Evolutionary conservation across 2,888 invertebrate genomes (phyloP).

Genomic region (Pollenia griseotomentosa): DNA sequence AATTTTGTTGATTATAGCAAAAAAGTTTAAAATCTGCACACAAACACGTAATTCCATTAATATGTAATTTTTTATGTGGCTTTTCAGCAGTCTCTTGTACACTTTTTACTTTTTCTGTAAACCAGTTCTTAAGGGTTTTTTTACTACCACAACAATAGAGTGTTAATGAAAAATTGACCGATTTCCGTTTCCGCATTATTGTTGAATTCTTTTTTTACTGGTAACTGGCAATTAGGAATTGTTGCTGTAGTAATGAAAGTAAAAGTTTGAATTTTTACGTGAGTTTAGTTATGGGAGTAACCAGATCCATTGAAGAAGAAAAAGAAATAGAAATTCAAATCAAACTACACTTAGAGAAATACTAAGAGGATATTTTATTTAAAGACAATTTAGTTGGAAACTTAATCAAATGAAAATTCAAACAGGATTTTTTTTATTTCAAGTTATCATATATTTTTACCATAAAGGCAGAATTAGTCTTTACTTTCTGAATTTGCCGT

Average conservation of each 20-base stretch:
- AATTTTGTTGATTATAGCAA: constrained; percentile 33
- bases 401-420: not conserved
- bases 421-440: too few relatives aligned
- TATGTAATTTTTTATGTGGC: constrained; percentile 35
- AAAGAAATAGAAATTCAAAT: not conserved
- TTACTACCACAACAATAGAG: not conserved
- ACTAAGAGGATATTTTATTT: not conserved
- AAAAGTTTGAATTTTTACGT: constrained; percentile 43
- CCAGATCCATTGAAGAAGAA: not conserved
- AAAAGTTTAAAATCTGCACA: constrained; percentile 29
- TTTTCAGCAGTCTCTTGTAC: constrained; percentile 1
- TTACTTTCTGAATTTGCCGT: too few relatives aligned
- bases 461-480: too few relatives aligned
- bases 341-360: not conserved
- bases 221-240: not conserved
- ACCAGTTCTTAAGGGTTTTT: not conserved
- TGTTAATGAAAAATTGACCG: constrained; percentile 47
- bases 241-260: not conserved
- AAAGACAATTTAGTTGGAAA: not conserved
- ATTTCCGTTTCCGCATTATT: constrained; percentile 30
- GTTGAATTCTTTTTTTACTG: not conserved
- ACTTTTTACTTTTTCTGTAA: not conserved
- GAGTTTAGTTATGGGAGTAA: constrained; percentile 7
- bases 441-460: too few relatives aligned
- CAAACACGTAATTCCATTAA: constrained; percentile 68